Evolutionary conservation across 2,113 vertebrate genomes (phyloP), one percentile per base, ranked within the genome.

Genomic region (Podarcis muralis): DNA sequence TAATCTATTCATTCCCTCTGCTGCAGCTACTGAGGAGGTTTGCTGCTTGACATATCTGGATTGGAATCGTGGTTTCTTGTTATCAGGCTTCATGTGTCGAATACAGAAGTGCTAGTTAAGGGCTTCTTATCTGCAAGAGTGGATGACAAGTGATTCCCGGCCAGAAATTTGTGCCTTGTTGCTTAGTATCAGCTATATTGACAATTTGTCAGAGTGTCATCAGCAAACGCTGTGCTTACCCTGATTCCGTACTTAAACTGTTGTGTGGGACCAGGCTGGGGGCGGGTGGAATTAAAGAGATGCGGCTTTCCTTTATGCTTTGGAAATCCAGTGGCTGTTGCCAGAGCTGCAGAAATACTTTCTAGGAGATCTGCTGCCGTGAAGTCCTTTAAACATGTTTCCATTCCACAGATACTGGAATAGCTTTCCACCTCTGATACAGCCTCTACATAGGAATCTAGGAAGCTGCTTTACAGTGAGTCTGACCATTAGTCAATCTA

Each of bases 181-280:
- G 82, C 65, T 72, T 30, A 79, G 78, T 82, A 83, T 84, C 4
- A n/a, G 4, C 15, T 69, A 78, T 86, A 37, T 79, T 90, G 40
- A 81, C 20, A 6, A 66, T 92, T 90, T 88, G 71, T 37, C 74
- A 66, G 22, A 88, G 87, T 68, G 62, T 12, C 27, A 8, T 89
- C 81, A 87, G n/a, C 37, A 88, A 53, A 37, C 77, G 15, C 22
- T 13, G 27, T 62, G 57, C 72, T 53, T 15, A 30, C 23, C 30
- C 13, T 91, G 35, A 48, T 89, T 92, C 15, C 30, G 81, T 84
- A 11, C 71, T 83, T 59, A 83, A 88, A 53, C 12, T 32, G 30
- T 48, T 68, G 13, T 23, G 12, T 8, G 43, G 71, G 48, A 43
- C 1, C 16, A 32, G 16, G 15, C 37, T 27, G 68, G n/a, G 59